Percentiles rank a stretch among this genome's conserved stretches.
These are phyloP conservation scores for Wasmannia auropunctata DNA, from an alignment of 1,140 invertebrate genomes.

Conservation along the genomic window DNA sequence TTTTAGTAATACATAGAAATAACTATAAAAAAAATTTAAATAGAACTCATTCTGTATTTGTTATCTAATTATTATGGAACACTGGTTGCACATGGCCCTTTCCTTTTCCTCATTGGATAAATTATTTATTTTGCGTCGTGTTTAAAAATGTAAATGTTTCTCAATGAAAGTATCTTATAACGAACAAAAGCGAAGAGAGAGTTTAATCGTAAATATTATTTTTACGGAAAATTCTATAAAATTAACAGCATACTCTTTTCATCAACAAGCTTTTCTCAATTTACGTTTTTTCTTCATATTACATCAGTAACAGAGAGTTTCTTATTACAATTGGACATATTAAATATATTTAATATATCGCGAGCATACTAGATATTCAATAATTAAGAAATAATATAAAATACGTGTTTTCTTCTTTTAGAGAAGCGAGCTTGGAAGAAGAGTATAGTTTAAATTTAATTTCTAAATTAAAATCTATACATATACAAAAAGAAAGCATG, in stretches of 20 bases:
- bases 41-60: not conserved
- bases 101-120: slow-evolving; percentile 35
- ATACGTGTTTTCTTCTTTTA: slow-evolving; percentile 49
- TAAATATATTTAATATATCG: slow-evolving; percentile 40
- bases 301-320: slow-evolving; percentile 18
- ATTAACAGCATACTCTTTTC: slow-evolving; percentile 71
- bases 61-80: slow-evolving; percentile 57
- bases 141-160: slow-evolving; percentile 3
- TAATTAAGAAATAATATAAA: slow-evolving; percentile 66
- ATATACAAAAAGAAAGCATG: slow-evolving; percentile 69
- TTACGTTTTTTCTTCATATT: not conserved
- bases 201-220: slow-evolving; percentile 12
- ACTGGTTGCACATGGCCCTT: slow-evolving; percentile 61
- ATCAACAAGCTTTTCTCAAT: slow-evolving; percentile 14
- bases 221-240: slow-evolving; percentile 26
- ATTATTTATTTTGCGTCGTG: not conserved
- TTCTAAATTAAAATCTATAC: slow-evolving; percentile 62
- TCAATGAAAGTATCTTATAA: not conserved
- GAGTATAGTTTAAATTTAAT: slow-evolving; percentile 53
- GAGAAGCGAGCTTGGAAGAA: slow-evolving; percentile 65
- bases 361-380: slow-evolving; percentile 48
- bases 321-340: slow-evolving; percentile 43
- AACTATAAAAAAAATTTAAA: not conserved
- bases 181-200: not conserved
- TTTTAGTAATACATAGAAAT: not conserved